Conservation (phyloP, 2,113 vertebrate species). For the Leptodactylus fuscus region DNA sequence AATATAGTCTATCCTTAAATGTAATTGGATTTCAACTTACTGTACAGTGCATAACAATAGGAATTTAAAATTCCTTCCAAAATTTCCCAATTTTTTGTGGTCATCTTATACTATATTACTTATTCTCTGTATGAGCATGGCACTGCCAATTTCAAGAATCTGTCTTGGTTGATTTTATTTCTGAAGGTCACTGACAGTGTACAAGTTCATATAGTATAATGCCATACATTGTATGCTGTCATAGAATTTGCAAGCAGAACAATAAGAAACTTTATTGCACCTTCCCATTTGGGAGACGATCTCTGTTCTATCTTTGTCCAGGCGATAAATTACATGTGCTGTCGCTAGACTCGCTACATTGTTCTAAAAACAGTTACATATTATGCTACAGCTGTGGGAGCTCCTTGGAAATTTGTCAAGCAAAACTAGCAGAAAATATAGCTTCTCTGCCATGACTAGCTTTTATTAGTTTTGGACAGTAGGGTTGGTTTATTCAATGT, state of each 20-base stretch:
- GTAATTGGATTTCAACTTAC: too few species aligned
- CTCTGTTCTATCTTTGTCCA: neutral
- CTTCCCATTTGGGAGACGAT: constrained; percentile 20
- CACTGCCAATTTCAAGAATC: neutral
- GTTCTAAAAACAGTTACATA: constrained; percentile 4
- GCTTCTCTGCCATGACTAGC: neutral
- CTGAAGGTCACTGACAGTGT: neutral
- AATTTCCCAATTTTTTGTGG: neutral
- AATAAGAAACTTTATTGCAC: constrained; percentile 33
- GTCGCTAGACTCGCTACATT: constrained; percentile 3
- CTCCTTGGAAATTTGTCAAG: constrained; percentile 1
- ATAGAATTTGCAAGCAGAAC: neutral
- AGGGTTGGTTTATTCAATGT: constrained; percentile 1
- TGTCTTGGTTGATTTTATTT: neutral
- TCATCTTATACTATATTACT: neutral
- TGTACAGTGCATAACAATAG: neutral
- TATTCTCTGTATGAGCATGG: neutral
- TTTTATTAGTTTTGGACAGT: constrained; percentile 36
- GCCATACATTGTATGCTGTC: neutral
- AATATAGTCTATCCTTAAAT: too few species aligned
- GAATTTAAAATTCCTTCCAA: neutral
- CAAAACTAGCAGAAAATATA: constrained; percentile 9
- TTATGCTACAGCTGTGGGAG: constrained; percentile 16
- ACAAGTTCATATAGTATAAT: neutral
- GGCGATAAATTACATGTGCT: constrained; percentile 8